Evolutionary conservation across 2,888 invertebrate genomes (phyloP).

Genomic region (Cecidostiba fungosa): DNA sequence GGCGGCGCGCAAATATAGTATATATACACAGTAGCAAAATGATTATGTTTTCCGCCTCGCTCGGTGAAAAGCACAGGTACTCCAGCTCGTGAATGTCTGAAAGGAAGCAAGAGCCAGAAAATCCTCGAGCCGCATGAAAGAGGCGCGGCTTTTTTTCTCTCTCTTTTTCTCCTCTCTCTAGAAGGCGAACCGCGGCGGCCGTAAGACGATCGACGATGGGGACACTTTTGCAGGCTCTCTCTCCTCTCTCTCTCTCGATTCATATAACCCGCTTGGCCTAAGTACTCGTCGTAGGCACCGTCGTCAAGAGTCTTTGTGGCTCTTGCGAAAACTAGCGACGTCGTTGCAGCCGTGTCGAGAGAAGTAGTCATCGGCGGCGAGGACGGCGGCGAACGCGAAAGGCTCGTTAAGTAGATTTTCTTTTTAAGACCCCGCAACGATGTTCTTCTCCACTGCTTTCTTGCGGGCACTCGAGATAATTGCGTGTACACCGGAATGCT

Average conservation of each 20-base stretch:
- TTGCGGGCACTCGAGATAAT: constrained; percentile 48
- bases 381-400: constrained; percentile 65
- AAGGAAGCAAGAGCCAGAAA: constrained; percentile 22
- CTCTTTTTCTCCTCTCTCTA: neutral
- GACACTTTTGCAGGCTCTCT: constrained; percentile 37
- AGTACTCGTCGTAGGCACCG: constrained; percentile 4
- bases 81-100: constrained; percentile 62
- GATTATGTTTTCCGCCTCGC: constrained; percentile 1
- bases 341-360: neutral
- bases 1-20: neutral
- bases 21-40: neutral
- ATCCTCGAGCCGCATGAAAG: constrained; percentile 13
- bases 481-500: constrained; percentile 32
- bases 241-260: neutral
- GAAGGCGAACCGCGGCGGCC: neutral
- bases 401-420: constrained; percentile 62
- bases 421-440: constrained; percentile 44
- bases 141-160: neutral
- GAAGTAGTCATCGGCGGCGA: constrained; percentile 34
- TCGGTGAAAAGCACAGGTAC: neutral
- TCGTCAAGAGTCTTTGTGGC: constrained; percentile 10
- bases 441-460: constrained; percentile 28
- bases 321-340: constrained; percentile 32
- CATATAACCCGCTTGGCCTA: neutral
- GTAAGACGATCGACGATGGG: constrained; percentile 28